Conservation (phyloP, 2,797 vertebrate species). For the Discoglossus pictus region DNA sequence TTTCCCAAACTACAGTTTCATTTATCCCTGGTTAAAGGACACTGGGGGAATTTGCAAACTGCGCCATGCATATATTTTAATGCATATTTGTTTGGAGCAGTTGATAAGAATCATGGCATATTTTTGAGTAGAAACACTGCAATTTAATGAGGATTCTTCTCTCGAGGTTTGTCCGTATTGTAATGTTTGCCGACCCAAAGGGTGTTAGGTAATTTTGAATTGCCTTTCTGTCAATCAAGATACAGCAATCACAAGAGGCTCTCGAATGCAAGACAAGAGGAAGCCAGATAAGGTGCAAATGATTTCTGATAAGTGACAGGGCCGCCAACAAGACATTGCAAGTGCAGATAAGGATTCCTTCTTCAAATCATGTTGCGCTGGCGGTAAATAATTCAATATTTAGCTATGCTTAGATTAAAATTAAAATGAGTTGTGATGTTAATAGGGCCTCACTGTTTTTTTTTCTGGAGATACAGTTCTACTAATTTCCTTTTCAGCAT, state of each 20-base stretch:
- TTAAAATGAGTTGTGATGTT: neutral
- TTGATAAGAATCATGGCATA: neutral
- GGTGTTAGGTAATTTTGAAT: constrained; percentile 37
- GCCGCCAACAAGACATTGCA: constrained; percentile 16
- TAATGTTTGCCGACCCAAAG: constrained; percentile 37
- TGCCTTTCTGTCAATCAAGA: constrained; percentile 33
- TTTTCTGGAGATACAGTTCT: neutral
- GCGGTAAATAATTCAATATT: neutral
- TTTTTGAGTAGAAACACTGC: neutral
- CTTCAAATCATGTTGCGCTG: neutral
- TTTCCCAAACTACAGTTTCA: constrained; percentile 16
- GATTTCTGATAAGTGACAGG: constrained; percentile 46
- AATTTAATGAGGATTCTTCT: constrained; percentile 20
- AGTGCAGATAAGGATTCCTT: constrained; percentile 12
- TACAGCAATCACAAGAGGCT: constrained; percentile 31
- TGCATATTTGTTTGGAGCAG: neutral
- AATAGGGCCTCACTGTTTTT: neutral
- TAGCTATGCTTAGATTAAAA: neutral
- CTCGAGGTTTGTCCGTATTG: constrained; percentile 9
- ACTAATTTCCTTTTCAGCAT: constrained; percentile 12
- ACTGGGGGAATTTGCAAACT: neutral
- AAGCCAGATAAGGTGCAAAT: constrained; percentile 31
- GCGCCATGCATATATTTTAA: neutral
- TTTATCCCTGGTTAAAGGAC: neutral
- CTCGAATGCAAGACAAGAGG: constrained; percentile 13